phyloP scores from a whole-genome alignment of 2,888 invertebrate genomes.

The Drosophila infuscata region DNA sequence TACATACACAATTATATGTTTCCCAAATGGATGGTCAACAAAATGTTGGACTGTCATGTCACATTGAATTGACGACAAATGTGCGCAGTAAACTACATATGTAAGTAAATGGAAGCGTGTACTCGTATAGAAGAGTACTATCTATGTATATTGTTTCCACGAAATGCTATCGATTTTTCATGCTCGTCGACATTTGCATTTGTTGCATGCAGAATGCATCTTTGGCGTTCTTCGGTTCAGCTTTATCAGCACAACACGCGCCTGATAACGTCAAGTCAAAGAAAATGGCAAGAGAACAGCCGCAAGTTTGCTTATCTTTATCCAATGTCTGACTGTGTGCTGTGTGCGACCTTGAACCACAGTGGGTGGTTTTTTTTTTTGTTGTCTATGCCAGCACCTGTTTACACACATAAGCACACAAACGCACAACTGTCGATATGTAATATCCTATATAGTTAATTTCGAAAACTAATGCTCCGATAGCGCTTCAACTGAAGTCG shows the following conservation, averaged over 20 bases:
- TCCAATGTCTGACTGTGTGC: slow-evolving; percentile 24
- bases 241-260: slow-evolving; percentile 48
- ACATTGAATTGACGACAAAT: slow-evolving; percentile 31
- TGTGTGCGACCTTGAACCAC: slow-evolving; percentile 65
- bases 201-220: slow-evolving; percentile 32
- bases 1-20: slow-evolving; percentile 2
- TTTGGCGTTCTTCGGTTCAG: slow-evolving; percentile 16
- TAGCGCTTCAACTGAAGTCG: slow-evolving; percentile 16
- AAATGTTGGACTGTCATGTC: slow-evolving; percentile 57
- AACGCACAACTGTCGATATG: slow-evolving; percentile 32
- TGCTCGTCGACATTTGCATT: slow-evolving; percentile 43
- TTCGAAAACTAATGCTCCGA: slow-evolving; percentile 34
- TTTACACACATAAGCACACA: slow-evolving; percentile 54
- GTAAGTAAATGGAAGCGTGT: neutral
- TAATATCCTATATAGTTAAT: slow-evolving; percentile 52
- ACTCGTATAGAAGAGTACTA: slow-evolving; percentile 22
- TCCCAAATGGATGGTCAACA: slow-evolving; percentile 40
- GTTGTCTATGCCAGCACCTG: slow-evolving; percentile 60
- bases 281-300: slow-evolving; percentile 28
- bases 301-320: slow-evolving; percentile 42
- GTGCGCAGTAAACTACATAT: slow-evolving; percentile 69
- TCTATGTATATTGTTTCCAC: slow-evolving; percentile 39
- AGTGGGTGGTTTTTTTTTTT: slow-evolving; percentile 31
- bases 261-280: slow-evolving; percentile 39
- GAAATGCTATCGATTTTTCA: slow-evolving; percentile 66